phyloP scores from a whole-genome alignment of 2,888 invertebrate genomes.

The Melolontha melolontha region DNA sequence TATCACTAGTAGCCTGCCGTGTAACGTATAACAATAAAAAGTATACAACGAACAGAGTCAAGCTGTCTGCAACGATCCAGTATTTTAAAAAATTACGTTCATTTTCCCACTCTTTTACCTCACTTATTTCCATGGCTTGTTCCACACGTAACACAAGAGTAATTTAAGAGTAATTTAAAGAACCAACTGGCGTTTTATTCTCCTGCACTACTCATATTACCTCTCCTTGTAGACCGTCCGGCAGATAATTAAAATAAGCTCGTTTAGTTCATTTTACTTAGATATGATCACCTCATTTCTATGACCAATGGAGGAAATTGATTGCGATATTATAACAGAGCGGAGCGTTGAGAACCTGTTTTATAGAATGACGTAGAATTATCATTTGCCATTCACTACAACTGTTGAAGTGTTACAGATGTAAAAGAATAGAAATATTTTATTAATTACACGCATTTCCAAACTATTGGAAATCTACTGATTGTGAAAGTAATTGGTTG shows the following conservation, averaged over 20 bases:
- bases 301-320: constrained; percentile 33
- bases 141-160: too few relatives aligned
- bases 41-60: constrained; percentile 30
- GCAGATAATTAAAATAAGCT: constrained; percentile 20
- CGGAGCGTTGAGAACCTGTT: constrained; percentile 14
- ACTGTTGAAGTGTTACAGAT: constrained; percentile 16
- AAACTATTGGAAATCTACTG: too few relatives aligned
- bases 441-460: too few relatives aligned
- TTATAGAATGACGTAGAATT: constrained; percentile 14
- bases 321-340: constrained; percentile 31
- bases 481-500: too few relatives aligned
- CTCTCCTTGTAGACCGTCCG: too few relatives aligned
- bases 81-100: constrained; percentile 16
- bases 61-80: constrained; percentile 29
- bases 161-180: too few relatives aligned
- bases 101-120: neutral
- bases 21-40: constrained; percentile 26
- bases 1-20: neutral
- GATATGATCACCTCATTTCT: constrained; percentile 36
- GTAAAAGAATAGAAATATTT: too few relatives aligned
- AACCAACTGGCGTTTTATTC: too few relatives aligned
- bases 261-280: constrained; percentile 27
- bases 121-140: too few relatives aligned
- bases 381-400: constrained; percentile 28
- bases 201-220: too few relatives aligned